Percentiles rank a stretch among this genome's conserved stretches.
Conservation (phyloP, 2,888 invertebrate species). For the Lathronympha strigana region DNA sequence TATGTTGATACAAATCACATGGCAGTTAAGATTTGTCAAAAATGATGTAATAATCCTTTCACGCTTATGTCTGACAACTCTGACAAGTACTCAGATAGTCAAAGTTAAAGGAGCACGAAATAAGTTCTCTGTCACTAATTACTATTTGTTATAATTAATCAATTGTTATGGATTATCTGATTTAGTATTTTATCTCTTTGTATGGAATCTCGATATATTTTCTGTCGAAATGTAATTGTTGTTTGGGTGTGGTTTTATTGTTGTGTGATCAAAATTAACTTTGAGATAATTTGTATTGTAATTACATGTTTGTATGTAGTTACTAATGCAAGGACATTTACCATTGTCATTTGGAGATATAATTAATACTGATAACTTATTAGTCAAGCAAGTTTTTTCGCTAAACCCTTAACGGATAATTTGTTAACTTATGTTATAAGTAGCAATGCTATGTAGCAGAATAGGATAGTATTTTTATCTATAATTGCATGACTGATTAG, state of each 20-base stretch:
- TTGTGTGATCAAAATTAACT: not conserved
- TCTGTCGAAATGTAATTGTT: not conserved
- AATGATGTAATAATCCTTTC: not conserved
- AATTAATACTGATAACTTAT: too few species aligned
- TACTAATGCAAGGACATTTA: too few species aligned
- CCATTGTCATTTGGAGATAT: too few species aligned
- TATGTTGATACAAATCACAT: not conserved
- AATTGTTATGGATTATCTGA: conserved; percentile 39
- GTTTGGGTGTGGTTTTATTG: not conserved
- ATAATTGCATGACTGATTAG: too few species aligned
- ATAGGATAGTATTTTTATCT: too few species aligned
- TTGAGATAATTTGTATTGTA: not conserved
- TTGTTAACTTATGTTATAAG: too few species aligned
- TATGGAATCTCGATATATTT: not conserved
- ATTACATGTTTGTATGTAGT: too few species aligned
- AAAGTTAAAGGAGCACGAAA: conserved; percentile 38
- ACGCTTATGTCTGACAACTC: not conserved
- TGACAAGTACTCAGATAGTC: conserved; percentile 25
- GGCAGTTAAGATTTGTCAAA: not conserved
- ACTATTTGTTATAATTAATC: conserved; percentile 37
- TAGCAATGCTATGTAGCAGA: too few species aligned
- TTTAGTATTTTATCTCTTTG: conserved; percentile 7
- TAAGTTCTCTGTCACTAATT: conserved; percentile 39
- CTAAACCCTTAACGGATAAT: too few species aligned
- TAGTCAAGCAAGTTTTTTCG: too few species aligned